Evolutionary conservation across 1,140 invertebrate genomes (phyloP), one percentile per base, ranked within the genome.

Genomic region (Drosophila repleta): DNA sequence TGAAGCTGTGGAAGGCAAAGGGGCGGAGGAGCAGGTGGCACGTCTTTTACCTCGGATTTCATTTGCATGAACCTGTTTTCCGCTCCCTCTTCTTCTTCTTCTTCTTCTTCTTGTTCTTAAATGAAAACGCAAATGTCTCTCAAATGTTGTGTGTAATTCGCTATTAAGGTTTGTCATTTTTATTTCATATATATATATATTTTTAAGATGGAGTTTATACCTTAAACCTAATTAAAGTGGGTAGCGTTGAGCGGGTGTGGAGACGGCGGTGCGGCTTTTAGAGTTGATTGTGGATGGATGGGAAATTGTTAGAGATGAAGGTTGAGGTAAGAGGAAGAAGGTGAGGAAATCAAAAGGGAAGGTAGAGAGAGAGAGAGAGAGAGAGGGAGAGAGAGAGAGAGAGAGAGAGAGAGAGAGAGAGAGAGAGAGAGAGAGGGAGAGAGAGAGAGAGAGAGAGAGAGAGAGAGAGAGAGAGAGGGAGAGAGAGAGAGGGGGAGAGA

Each of bases 91-190:
- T 35, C 29, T 5, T 6, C 29, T 35, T 11, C 32, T 11, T 3
- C 32, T 35, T 55, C 26, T 35, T 35, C 29, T 5, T 6, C 29
- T 35, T 11, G 10, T 11, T 3, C 32, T 35, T 63, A 75, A 76
- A 67, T 45, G 74, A 61, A 63, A 21, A 57, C 60, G 57, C 62
- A 75, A 78, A 53, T 69, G 63, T 67, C 69, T 65, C 64, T 45
- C 81, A 72, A 85, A 85, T 81, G 74, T 70, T 76, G 65, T 85
- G 80, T 79, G 80, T 85, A 79, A 79, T 79, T 62, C 70, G 60
- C 80, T 68, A 46, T 76, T 79, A 62, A 69, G 45, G 76, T 68
- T 49, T 63, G 17, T 35, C 24, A 17, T 43, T 17, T 43, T 43
- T 17, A 11, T 17, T 11, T 8, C 8, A 17, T 43, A 15, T n/a